Conservation (phyloP, 2,888 invertebrate species). For the Rambutsinella grinnellia region DNA sequence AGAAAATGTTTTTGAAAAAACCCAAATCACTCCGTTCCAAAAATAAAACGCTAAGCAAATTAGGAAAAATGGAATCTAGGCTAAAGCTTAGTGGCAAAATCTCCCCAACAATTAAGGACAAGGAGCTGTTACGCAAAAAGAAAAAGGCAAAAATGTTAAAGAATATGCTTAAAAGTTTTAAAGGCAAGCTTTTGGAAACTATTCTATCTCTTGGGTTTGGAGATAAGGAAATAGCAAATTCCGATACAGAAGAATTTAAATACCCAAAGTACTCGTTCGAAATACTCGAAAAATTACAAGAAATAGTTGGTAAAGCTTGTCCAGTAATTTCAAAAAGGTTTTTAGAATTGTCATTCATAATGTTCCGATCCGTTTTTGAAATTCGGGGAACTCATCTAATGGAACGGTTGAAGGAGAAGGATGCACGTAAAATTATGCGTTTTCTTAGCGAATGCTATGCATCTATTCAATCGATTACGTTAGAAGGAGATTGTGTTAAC, state of each 20-base stretch:
- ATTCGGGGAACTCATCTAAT: conserved; percentile 30
- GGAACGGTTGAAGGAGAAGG: conserved; percentile 29
- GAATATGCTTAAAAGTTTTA: not conserved
- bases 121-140: not conserved
- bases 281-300: conserved; percentile 25
- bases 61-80: not conserved
- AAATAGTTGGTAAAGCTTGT: conserved; percentile 35
- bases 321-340: conserved; percentile 24
- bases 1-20: not conserved
- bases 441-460: conserved; percentile 21
- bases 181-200: not conserved
- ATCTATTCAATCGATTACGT: conserved; percentile 14
- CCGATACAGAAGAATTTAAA: too few relatives aligned
- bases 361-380: conserved; percentile 47
- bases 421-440: conserved; percentile 19
- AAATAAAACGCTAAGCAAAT: not conserved
- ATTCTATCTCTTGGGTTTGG: not conserved
- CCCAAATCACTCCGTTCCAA: not conserved
- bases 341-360: conserved; percentile 32
- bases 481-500: not conserved
- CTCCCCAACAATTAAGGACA: not conserved
- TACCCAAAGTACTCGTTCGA: conserved; percentile 25
- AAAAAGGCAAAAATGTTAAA: not conserved
- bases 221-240: not conserved
- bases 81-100: not conserved